Conservation (phyloP, 2,113 vertebrate species). For the Hippopotamus amphibius region DNA sequence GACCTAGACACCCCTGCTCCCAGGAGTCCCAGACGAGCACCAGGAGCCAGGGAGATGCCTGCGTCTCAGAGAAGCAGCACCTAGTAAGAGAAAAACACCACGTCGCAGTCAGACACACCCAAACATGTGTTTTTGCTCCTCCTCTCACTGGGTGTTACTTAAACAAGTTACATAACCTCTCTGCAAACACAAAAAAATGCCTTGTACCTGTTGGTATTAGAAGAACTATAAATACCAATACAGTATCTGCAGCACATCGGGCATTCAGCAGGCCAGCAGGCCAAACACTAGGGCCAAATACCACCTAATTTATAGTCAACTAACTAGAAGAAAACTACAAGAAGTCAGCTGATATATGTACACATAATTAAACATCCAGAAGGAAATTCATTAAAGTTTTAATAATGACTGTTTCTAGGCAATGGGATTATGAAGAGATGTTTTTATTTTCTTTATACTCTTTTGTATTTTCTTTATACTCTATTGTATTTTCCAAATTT, state of each 20-base stretch:
- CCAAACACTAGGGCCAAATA: not conserved
- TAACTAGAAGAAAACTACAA: slow-evolving; percentile 2
- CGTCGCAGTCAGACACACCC: not conserved
- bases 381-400: slow-evolving; percentile 6
- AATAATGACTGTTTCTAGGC: slow-evolving; percentile 7
- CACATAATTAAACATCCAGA: not conserved
- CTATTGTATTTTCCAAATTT: slow-evolving; percentile 25
- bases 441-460: slow-evolving; percentile 20
- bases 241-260: not conserved
- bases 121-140: not conserved
- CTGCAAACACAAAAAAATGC: slow-evolving; percentile 52
- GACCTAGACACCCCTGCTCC: not conserved
- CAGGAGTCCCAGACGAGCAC: not conserved
- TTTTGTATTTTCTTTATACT: slow-evolving; percentile 20
- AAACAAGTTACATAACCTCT: slow-evolving; percentile 53
- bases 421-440: not conserved
- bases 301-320: not conserved
- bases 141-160: not conserved
- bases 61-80: not conserved
- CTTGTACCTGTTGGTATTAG: not conserved
- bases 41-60: not conserved
- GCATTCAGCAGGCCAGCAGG: not conserved
- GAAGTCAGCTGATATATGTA: not conserved
- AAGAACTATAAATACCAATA: not conserved
- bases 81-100: not conserved